Percentiles rank a stretch among this genome's conserved stretches.
Evolutionary conservation across 2,113 vertebrate species (phyloP).

Genomic region (Perca fluviatilis): DNA sequence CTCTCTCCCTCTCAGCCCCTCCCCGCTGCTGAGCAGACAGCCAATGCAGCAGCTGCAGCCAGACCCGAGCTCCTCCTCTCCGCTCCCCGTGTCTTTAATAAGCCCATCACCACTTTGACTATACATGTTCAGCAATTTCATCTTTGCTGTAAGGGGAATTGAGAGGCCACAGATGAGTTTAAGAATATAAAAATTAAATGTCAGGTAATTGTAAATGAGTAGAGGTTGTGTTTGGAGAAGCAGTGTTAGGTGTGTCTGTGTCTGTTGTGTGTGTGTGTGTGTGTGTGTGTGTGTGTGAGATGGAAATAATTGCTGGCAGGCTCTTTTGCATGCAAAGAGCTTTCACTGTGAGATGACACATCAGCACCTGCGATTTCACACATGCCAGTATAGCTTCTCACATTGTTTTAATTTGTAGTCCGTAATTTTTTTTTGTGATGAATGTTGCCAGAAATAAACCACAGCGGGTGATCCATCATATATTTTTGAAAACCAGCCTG

Average conservation of each 20-base stretch:
- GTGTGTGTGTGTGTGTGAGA: neutral
- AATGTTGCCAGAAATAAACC: constrained; percentile 6
- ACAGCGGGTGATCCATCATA: constrained; percentile 16
- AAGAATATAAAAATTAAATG: constrained; percentile 35
- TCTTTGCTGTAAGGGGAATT: constrained; percentile 49
- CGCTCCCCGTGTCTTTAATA: constrained; percentile 85
- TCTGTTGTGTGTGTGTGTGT: neutral
- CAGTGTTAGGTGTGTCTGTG: neutral
- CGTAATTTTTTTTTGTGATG: constrained; percentile 4
- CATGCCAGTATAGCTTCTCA: constrained; percentile 2
- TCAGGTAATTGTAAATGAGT: constrained; percentile 20
- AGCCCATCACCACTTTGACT: constrained; percentile 88
- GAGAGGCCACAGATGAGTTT: constrained; percentile 43
- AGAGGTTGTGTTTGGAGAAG: neutral
- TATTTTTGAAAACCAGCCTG: constrained; percentile 3
- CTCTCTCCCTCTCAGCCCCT: constrained; percentile 68
- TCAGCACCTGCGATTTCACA: constrained; percentile 29
- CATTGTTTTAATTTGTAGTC: constrained; percentile 9
- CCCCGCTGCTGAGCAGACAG: constrained; percentile 81
- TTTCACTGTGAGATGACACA: neutral
- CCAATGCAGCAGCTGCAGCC: constrained; percentile 78
- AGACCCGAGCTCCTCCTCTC: constrained; percentile 71
- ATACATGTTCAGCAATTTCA: constrained; percentile 83
- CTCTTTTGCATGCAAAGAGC: constrained; percentile 23
- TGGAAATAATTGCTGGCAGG: constrained; percentile 22